Percentiles rank a stretch among this genome's conserved stretches.
Evolutionary conservation across 2,113 vertebrate genomes (phyloP).

Genomic region (Chunga burmeisteri): DNA sequence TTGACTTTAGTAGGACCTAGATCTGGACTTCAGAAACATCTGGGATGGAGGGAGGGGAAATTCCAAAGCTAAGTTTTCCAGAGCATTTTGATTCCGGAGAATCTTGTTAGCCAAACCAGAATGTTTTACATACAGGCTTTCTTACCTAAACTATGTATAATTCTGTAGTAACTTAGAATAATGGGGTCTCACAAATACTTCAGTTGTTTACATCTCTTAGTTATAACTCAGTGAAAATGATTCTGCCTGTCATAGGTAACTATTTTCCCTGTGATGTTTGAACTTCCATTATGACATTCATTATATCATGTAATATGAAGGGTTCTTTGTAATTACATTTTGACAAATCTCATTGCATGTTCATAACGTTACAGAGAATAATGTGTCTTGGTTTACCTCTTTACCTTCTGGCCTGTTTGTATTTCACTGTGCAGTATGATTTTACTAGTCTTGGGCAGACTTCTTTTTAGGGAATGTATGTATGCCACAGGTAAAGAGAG

Average conservation of each 20-base stretch:
- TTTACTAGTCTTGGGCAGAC: not conserved
- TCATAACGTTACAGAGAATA: not conserved
- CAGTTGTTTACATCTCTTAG: not conserved
- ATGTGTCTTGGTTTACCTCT: not conserved
- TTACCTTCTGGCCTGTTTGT: not conserved
- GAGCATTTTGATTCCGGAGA: not conserved
- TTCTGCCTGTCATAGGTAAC: not conserved
- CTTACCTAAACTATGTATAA: not conserved
- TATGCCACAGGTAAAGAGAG: not conserved
- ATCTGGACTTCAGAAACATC: not conserved
- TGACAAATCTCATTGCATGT: not conserved
- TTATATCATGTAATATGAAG: not conserved
- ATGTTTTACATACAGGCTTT: not conserved
- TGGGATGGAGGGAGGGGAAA: not conserved
- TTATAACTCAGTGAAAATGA: not conserved
- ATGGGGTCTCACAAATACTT: not conserved
- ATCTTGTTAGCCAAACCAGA: not conserved
- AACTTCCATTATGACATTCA: not conserved
- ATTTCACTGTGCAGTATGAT: not conserved
- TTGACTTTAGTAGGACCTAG: not conserved
- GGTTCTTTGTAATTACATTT: conserved; percentile 4
- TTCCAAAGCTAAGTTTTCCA: not conserved
- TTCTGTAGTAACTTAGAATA: not conserved
- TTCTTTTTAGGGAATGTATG: not conserved
- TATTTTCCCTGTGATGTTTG: not conserved